phyloP scores from a whole-genome alignment of 1,140 invertebrate species.

The Pentalonia nigronervosa region DNA sequence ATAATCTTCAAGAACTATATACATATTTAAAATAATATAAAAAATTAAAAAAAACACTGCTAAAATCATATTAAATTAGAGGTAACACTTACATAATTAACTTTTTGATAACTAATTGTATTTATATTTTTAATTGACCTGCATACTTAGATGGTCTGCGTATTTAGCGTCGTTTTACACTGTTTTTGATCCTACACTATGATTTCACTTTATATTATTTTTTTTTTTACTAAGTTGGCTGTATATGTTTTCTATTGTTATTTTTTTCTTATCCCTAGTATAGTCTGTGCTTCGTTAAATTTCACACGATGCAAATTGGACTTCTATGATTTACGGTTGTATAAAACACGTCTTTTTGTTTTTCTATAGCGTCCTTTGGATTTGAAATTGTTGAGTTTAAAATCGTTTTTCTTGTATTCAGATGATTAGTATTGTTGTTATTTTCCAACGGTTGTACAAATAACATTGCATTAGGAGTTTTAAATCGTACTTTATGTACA shows the following conservation, averaged over 20 bases:
- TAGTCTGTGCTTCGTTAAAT: constrained; percentile 40
- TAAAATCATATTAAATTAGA: neutral
- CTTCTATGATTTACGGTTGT: neutral
- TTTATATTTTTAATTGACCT: neutral
- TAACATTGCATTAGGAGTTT: neutral
- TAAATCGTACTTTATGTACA: neutral
- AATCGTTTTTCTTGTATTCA: neutral
- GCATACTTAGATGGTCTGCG: neutral
- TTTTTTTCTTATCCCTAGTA: neutral
- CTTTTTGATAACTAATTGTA: neutral
- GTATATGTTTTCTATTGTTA: neutral
- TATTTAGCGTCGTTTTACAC: too few relatives aligned
- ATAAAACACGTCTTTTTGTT: constrained; percentile 22
- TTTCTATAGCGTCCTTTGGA: neutral
- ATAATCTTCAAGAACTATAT: neutral
- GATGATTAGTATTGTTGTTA: neutral
- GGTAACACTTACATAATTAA: neutral
- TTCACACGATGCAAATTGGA: constrained; percentile 22
- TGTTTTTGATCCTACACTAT: neutral
- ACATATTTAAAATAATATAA: neutral
- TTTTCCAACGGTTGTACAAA: neutral
- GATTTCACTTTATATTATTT: neutral
- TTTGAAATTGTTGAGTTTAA: neutral
- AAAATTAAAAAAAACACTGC: neutral
- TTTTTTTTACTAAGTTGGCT: neutral